Percentiles rank a stretch among this genome's conserved stretches.
These are phyloP conservation scores for Chloroceryle amazona DNA, from an alignment of 2,797 vertebrate genomes.

Conservation along the genomic window DNA sequence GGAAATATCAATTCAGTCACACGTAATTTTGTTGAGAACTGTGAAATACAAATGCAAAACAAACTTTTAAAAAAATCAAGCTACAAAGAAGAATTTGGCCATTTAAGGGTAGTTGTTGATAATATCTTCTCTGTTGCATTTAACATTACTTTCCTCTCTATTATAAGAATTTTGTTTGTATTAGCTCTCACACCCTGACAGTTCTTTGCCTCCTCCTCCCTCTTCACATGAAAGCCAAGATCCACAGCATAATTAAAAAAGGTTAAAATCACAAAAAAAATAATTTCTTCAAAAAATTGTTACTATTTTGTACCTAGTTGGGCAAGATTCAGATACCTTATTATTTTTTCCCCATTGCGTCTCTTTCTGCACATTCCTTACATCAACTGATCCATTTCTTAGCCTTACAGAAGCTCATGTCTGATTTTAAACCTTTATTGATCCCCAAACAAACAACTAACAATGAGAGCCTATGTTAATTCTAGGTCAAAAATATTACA, in stretches of 20 bases:
- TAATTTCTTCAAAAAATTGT: neutral
- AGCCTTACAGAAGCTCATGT: neutral
- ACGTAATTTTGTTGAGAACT: slow-evolving; percentile 9
- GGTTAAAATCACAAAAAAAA: neutral
- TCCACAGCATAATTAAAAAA: neutral
- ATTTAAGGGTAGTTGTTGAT: neutral
- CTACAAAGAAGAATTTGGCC: neutral
- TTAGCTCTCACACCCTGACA: neutral
- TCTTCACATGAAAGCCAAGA: neutral
- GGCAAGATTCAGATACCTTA: neutral
- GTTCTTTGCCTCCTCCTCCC: neutral
- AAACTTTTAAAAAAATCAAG: neutral
- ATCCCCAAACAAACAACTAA: neutral
- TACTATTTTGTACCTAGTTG: neutral
- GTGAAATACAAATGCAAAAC: slow-evolving; percentile 16
- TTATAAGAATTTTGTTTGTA: neutral
- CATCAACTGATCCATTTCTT: neutral
- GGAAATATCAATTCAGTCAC: neutral
- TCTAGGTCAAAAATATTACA: neutral
- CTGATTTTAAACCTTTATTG: neutral
- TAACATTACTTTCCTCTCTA: neutral
- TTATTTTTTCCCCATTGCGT: neutral
- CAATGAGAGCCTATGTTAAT: neutral
- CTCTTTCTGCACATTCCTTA: neutral
- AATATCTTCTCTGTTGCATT: neutral